phyloP scores from a whole-genome alignment of 2,113 vertebrate species.

The Pandion haliaetus region DNA sequence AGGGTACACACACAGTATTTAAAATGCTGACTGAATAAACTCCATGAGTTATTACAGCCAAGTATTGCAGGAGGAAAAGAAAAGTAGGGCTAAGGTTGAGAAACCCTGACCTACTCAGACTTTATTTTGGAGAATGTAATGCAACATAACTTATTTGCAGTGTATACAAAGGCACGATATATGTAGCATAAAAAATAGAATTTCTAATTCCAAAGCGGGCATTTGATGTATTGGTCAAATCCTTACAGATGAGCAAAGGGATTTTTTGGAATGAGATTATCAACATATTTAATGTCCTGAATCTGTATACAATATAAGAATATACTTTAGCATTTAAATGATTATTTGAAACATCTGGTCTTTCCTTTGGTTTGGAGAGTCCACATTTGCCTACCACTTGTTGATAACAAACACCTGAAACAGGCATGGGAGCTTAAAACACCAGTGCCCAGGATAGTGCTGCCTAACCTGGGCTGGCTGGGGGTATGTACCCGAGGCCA shows the following conservation, averaged over 20 bases:
- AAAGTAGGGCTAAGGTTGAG: not conserved
- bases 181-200: not conserved
- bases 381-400: not conserved
- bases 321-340: not conserved
- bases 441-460: not conserved
- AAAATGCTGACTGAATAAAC: slow-evolving; percentile 31
- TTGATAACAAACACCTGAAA: not conserved
- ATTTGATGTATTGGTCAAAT: not conserved
- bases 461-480: not conserved
- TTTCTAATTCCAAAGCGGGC: not conserved
- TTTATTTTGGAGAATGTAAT: not conserved
- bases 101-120: not conserved
- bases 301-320: not conserved
- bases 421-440: not conserved
- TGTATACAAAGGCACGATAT: not conserved
- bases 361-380: not conserved
- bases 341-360: slow-evolving; percentile 13
- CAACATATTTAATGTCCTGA: not conserved
- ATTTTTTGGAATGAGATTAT: slow-evolving; percentile 16
- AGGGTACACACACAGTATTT: not conserved
- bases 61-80: not conserved
- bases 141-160: not conserved
- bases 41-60: not conserved
- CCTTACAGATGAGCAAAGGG: not conserved
- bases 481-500: not conserved